Conservation (phyloP, 2,113 vertebrate species). For the human (Homo sapiens) region GRCh38 chr15:62194001-62194500, state of each 20-base stretch:
- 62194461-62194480: background rate
- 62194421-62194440: background rate
- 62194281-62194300: background rate
- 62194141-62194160: background rate
- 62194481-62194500: background rate
- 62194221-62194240: background rate
- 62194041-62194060: background rate
- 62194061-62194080: background rate
- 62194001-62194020: background rate
- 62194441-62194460: background rate
- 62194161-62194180: background rate
- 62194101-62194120: background rate
- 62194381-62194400: background rate
- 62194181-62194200: background rate
- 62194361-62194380: background rate
- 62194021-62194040: background rate
- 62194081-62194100: background rate
- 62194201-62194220: background rate
- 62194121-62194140: background rate
- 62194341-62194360: background rate
- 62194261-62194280: background rate
- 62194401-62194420: background rate
- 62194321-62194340: background rate
- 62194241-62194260: background rate
- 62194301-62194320: background rate